Evolutionary conservation across 2,797 vertebrate genomes (phyloP).

Genomic region (Premnoplex brunnescens): DNA sequence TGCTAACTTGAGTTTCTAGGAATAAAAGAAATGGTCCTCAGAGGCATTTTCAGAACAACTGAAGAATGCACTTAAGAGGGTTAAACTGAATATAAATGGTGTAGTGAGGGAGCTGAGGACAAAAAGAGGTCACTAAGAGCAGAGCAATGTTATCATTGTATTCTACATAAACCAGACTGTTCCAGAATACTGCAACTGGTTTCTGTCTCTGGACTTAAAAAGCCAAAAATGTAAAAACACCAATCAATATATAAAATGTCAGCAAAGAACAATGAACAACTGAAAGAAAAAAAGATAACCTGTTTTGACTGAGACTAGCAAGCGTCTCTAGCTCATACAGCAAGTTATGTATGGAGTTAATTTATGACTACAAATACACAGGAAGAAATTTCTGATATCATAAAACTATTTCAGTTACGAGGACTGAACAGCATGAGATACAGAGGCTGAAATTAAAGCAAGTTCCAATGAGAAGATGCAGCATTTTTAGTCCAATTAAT

Average conservation of each 20-base stretch:
- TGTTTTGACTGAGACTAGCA: not conserved
- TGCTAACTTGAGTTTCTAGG: not conserved
- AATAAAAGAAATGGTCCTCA: not conserved
- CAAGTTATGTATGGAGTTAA: not conserved
- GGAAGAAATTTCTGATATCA: not conserved
- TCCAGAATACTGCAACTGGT: not conserved
- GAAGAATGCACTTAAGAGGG: not conserved
- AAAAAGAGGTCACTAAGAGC: not conserved
- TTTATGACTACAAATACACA: not conserved
- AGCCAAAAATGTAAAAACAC: not conserved
- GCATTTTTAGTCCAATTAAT: not conserved
- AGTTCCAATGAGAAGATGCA: not conserved
- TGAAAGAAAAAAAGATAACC: not conserved
- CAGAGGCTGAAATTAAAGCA: not conserved
- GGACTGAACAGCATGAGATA: not conserved
- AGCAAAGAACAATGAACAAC: not conserved
- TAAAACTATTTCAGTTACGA: not conserved
- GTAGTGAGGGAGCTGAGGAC: not conserved
- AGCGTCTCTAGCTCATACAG: not conserved
- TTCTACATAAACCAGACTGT: not conserved
- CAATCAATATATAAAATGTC: not conserved
- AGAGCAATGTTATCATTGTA: not conserved
- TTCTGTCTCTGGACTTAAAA: not conserved
- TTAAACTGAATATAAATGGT: not conserved
- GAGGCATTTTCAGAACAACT: not conserved